A percentile compares a stretch with the other conserved stretches of the same genome.
These are phyloP conservation scores for Phocoena sinus DNA, from an alignment of 2,113 vertebrate genomes.

Conservation along the genomic window DNA sequence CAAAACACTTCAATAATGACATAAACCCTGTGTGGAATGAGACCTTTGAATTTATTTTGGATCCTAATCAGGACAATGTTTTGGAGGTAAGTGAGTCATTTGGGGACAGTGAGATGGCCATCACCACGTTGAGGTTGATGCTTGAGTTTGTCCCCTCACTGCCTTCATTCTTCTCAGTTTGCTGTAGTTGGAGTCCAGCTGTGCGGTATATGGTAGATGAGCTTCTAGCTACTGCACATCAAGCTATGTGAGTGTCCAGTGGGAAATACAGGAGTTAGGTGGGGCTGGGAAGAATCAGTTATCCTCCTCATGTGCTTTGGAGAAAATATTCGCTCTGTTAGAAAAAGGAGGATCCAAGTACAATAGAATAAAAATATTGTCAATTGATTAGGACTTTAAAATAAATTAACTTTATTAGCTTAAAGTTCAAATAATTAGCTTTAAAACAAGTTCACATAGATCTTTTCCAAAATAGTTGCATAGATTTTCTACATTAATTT, in stretches of 20 bases:
- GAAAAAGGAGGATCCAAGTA: background rate
- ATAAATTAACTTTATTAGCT: background rate
- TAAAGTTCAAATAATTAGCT: background rate
- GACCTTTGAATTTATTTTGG: slow-evolving; percentile 94
- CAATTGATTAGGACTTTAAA: background rate
- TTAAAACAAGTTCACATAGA: background rate
- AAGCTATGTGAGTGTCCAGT: background rate
- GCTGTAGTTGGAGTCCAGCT: background rate
- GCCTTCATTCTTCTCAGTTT: background rate
- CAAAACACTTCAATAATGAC: slow-evolving; percentile 92
- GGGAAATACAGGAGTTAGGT: background rate
- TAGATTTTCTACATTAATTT: background rate
- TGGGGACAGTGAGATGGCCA: background rate
- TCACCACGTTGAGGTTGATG: background rate
- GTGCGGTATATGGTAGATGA: background rate
- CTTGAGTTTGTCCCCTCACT: background rate
- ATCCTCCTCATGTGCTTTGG: background rate
- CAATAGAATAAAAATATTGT: background rate
- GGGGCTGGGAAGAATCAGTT: background rate
- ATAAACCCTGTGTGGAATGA: slow-evolving; percentile 96
- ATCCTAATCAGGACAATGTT: slow-evolving; percentile 93
- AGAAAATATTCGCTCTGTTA: background rate
- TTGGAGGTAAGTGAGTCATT: slow-evolving; percentile 86
- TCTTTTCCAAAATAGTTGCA: background rate
- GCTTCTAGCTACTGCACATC: background rate